Percentiles rank a stretch among this genome's conserved stretches.
Conservation (phyloP, 2,797 vertebrate genomes). For the Pristis pectinata region DNA sequence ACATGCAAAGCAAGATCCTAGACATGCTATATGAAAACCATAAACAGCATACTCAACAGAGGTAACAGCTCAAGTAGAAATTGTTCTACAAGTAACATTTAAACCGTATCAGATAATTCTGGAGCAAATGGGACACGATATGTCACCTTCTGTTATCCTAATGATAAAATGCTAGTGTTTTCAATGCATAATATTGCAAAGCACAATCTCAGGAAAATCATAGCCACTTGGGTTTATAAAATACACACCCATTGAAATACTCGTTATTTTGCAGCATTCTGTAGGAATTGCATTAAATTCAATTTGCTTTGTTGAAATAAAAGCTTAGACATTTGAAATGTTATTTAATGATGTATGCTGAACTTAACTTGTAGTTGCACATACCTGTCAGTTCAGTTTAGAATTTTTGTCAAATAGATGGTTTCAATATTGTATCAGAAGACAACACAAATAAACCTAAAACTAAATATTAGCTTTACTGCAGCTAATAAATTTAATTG, state of each 20-base stretch:
- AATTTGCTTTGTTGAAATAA: background rate
- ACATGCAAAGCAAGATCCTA: background rate
- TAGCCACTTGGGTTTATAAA: background rate
- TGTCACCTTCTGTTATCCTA: background rate
- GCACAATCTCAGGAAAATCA: background rate
- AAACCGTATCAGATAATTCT: background rate
- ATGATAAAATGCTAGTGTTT: background rate
- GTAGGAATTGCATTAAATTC: no score
- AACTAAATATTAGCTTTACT: background rate
- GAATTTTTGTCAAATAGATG: background rate
- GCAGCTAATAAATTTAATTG: background rate
- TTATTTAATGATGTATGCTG: background rate
- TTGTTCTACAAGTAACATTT: background rate
- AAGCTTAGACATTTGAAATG: background rate
- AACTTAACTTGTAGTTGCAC: slow-evolving; percentile 1
- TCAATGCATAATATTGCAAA: background rate
- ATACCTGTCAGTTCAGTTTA: background rate
- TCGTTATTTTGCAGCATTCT: background rate
- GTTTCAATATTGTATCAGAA: background rate
- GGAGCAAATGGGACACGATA: background rate
- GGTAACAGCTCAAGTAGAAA: background rate
- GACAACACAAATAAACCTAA: background rate
- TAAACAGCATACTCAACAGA: background rate
- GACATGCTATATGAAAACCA: background rate
- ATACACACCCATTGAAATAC: background rate